phyloP scores from a whole-genome alignment of 2,113 vertebrate species.

The Tursiops truncatus region DNA sequence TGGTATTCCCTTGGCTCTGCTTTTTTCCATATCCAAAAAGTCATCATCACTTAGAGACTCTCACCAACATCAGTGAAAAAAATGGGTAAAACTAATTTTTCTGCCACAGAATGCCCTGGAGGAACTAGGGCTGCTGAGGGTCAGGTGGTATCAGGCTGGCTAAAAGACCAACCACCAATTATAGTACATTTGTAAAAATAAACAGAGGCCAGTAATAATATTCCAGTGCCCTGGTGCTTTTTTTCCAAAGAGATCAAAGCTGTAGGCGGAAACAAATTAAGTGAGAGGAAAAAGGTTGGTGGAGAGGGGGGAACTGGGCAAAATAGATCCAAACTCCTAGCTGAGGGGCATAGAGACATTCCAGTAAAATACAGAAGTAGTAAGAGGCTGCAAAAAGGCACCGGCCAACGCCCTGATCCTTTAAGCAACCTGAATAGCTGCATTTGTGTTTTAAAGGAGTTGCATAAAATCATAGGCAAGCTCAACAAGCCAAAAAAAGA shows the following conservation, averaged over 20 bases:
- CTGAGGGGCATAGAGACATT: not conserved
- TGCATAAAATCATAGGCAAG: not conserved
- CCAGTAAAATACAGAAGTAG: not conserved
- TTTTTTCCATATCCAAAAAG: constrained; percentile 41
- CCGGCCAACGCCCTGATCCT: not conserved
- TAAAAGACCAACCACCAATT: constrained; percentile 36
- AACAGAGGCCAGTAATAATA: constrained; percentile 28
- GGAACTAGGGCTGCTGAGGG: not conserved
- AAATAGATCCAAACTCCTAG: not conserved
- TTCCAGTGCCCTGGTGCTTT: not conserved
- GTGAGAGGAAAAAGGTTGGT: not conserved
- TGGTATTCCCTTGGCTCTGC: constrained; percentile 23
- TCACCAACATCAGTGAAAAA: not conserved
- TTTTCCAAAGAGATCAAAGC: constrained; percentile 56
- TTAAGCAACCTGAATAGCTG: not conserved
- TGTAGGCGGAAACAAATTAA: not conserved
- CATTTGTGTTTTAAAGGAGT: not conserved
- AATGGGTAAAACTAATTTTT: not conserved
- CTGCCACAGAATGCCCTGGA: not conserved
- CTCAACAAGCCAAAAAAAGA: not conserved
- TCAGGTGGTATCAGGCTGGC: not conserved
- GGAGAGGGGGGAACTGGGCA: not conserved
- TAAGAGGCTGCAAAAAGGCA: not conserved
- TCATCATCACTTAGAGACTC: not conserved
- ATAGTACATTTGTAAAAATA: not conserved